Percentiles rank a stretch among this genome's conserved stretches.
Evolutionary conservation across 1,140 invertebrate species (phyloP).

Genomic region (Limonius californicus): DNA sequence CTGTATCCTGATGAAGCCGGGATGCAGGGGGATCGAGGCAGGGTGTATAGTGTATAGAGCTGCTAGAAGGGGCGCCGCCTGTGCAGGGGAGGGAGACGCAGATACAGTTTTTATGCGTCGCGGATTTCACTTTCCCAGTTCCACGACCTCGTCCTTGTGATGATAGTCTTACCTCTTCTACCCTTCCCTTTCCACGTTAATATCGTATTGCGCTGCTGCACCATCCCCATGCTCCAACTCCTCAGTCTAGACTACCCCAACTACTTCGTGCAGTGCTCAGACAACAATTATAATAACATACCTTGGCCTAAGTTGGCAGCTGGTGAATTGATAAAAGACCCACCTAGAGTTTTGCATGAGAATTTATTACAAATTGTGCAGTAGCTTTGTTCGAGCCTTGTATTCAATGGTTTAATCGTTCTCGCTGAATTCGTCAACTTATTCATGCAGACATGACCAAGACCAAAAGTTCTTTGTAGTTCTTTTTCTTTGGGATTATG

Average conservation of each 20-base stretch:
- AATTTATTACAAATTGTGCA: too few species aligned
- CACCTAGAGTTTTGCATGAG: background rate
- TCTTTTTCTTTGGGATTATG: too few species aligned
- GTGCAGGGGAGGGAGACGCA: background rate
- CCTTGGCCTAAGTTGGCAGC: background rate
- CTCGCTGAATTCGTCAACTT: too few species aligned
- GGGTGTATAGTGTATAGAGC: background rate
- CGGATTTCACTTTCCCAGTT: constrained; percentile 38
- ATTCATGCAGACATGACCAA: too few species aligned
- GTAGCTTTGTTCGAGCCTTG: too few species aligned
- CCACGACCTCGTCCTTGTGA: constrained; percentile 32
- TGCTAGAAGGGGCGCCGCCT: background rate
- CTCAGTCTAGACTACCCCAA: background rate
- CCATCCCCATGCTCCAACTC: background rate
- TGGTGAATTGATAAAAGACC: background rate
- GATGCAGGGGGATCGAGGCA: background rate
- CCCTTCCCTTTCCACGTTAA: constrained; percentile 2
- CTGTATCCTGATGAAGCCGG: background rate
- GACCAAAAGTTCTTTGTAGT: too few species aligned
- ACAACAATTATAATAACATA: background rate
- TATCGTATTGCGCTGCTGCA: background rate
- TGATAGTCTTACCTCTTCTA: constrained; percentile 14
- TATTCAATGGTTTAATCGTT: too few species aligned
- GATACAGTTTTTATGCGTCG: constrained; percentile 33
- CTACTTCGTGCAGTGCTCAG: background rate